A percentile compares a stretch with the other conserved stretches of the same genome.
These are phyloP conservation scores for Asarcornis scutulata DNA, from an alignment of 2,113 vertebrate genomes.

Conservation along the genomic window DNA sequence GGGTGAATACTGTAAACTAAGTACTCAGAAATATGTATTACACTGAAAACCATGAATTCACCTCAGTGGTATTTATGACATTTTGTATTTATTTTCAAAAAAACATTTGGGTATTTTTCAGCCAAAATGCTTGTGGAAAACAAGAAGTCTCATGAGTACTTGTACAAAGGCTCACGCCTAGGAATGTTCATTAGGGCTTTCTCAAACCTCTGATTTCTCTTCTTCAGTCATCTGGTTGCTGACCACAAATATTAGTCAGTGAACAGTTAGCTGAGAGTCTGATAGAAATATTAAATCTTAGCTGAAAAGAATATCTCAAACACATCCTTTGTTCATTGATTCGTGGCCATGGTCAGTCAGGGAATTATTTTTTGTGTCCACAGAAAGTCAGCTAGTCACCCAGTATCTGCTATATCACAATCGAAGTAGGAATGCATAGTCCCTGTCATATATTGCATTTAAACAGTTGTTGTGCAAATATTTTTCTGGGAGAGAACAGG, in stretches of 20 bases:
- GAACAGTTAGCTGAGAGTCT: not conserved
- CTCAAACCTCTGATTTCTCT: slow-evolving; percentile 32
- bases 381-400: not conserved
- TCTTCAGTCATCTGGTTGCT: slow-evolving; percentile 9
- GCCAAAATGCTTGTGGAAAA: slow-evolving; percentile 48
- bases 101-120: slow-evolving; percentile 38
- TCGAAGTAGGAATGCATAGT: not conserved
- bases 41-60: slow-evolving; percentile 57
- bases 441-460: not conserved
- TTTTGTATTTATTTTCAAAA: slow-evolving; percentile 63
- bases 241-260: slow-evolving; percentile 26
- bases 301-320: not conserved
- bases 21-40: slow-evolving; percentile 39
- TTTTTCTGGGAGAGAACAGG: not conserved
- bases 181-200: slow-evolving; percentile 30
- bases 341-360: not conserved
- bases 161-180: slow-evolving; percentile 46
- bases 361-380: not conserved
- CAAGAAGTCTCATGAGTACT: slow-evolving; percentile 49
- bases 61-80: slow-evolving; percentile 68
- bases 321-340: not conserved
- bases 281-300: not conserved
- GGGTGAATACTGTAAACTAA: slow-evolving; percentile 41
- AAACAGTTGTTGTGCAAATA: not conserved
- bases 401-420: not conserved